Evolutionary conservation across 2,797 vertebrate genomes (phyloP).

Genomic region (Micrastur ruficollis): DNA sequence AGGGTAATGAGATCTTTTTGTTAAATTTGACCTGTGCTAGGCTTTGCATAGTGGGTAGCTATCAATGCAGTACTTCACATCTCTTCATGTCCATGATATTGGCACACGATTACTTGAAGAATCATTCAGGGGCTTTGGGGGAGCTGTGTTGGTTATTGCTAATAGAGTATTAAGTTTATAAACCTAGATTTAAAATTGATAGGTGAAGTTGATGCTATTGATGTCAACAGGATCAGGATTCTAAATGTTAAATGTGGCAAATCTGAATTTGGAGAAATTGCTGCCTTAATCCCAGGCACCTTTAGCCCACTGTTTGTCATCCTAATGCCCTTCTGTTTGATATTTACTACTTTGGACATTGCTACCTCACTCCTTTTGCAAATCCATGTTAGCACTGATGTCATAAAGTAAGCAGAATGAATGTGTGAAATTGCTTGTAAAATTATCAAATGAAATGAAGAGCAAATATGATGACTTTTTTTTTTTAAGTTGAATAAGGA

Average conservation of each 20-base stretch:
- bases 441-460: slow-evolving; percentile 71
- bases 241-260: background rate
- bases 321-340: slow-evolving; percentile 51
- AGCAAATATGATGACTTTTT: slow-evolving; percentile 57
- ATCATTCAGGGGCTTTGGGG: background rate
- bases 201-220: background rate
- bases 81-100: background rate
- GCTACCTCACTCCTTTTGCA: slow-evolving; percentile 55
- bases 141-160: background rate
- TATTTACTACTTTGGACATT: slow-evolving; percentile 64
- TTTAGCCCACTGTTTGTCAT: slow-evolving; percentile 28
- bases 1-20: background rate
- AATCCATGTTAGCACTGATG: slow-evolving; percentile 62
- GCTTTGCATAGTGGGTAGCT: background rate
- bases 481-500: slow-evolving; percentile 64
- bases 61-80: background rate
- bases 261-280: slow-evolving; percentile 7
- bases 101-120: background rate
- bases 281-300: background rate
- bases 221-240: background rate
- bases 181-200: background rate
- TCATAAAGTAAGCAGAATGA: slow-evolving; percentile 69
- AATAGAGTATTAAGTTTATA: background rate
- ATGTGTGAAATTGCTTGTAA: slow-evolving; percentile 73
- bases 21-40: background rate